phyloP scores from a whole-genome alignment of 2,888 invertebrate genomes.

The Cloeon dipterum region DNA sequence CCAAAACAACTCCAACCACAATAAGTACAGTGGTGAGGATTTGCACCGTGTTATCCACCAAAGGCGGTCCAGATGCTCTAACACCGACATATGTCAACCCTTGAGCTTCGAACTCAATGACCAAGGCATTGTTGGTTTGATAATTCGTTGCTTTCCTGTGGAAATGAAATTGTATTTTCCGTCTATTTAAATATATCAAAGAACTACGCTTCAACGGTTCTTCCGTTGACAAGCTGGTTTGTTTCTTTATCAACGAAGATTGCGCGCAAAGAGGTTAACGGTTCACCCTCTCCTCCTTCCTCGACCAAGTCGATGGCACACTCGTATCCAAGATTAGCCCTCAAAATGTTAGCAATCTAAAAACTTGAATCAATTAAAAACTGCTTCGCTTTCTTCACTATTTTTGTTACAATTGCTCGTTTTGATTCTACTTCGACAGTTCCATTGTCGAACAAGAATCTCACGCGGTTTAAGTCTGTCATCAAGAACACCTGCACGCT shows the following conservation, averaged over 20 bases:
- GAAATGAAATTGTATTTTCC: not conserved
- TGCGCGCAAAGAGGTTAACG: slow-evolving; percentile 18
- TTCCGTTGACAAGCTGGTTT: slow-evolving; percentile 22
- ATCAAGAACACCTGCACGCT: slow-evolving; percentile 32
- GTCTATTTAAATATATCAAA: not conserved
- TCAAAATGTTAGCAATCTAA: slow-evolving; percentile 29
- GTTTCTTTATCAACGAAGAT: slow-evolving; percentile 30
- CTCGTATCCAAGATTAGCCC: slow-evolving; percentile 23
- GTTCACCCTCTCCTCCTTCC: slow-evolving; percentile 15
- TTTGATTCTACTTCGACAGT: slow-evolving; percentile 19
- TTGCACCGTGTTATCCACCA: slow-evolving; percentile 17
- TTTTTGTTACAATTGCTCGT: slow-evolving; percentile 23
- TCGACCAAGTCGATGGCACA: slow-evolving; percentile 33
- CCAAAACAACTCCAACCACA: slow-evolving; percentile 26
- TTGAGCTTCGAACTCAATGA: slow-evolving; percentile 16
- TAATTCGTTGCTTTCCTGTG: slow-evolving; percentile 1
- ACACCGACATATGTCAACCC: slow-evolving; percentile 23
- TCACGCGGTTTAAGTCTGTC: slow-evolving; percentile 27
- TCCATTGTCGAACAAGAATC: slow-evolving; percentile 29
- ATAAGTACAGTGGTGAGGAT: slow-evolving; percentile 26
- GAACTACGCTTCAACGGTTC: slow-evolving; percentile 25
- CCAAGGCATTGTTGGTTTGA: slow-evolving; percentile 20
- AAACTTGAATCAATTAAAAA: slow-evolving; percentile 4
- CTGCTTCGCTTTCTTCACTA: slow-evolving; percentile 1
- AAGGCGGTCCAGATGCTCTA: slow-evolving; percentile 17